Evolutionary conservation across 2,113 vertebrate species (phyloP), one percentile per base, ranked within the genome.

Genomic region (Synodontis membranacea): DNA sequence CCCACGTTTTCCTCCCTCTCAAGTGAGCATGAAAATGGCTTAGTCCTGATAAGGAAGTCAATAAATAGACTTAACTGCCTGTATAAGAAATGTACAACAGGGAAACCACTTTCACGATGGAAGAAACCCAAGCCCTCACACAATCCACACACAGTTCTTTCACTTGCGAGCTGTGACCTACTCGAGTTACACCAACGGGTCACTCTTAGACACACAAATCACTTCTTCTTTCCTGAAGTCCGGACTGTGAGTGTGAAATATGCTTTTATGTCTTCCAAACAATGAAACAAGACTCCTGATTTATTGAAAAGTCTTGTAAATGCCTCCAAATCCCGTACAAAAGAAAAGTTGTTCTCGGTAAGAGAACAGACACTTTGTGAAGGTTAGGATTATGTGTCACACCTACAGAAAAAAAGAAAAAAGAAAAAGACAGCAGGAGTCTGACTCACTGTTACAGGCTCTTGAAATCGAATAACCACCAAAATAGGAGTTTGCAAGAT

Each of bases 1-100:
- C 86, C 87, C 86, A 84, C 78, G 42, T 66, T 80, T 88, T 84
- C 86, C 89, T 86, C 81, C 56, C 83, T 68, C 68, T 42, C 54
- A 23, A 58, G 62, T 74, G 28, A 83, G 80, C 74, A 37, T 28
- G 14, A 54, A 66, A 84, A 17, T 56, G 15, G 6, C 44, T 84
- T 3, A 39, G 19, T 5, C 42, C 44, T 76, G 86, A 87, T 87
- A 83, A 87, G 80, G 80, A 60, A 37, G 85, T 58, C 78, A 86
- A 80, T 76, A 62, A 82, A 82, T 46, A 80, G 39, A 66, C 70
- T 42, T 39, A 50, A 44, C 50, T 58, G 64, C 11, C 62, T 82
- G 42, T 50, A n/a, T 21, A 46, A 50, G 11, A 52, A 50, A 78
- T 46, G 31, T n/a, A 82, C 8, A 48, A 60, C 39, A 86, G n/a